Percentiles rank a stretch among this genome's conserved stretches.
Evolutionary conservation across 2,113 vertebrate species (phyloP).

Genomic region (Theristicus caerulescens): DNA sequence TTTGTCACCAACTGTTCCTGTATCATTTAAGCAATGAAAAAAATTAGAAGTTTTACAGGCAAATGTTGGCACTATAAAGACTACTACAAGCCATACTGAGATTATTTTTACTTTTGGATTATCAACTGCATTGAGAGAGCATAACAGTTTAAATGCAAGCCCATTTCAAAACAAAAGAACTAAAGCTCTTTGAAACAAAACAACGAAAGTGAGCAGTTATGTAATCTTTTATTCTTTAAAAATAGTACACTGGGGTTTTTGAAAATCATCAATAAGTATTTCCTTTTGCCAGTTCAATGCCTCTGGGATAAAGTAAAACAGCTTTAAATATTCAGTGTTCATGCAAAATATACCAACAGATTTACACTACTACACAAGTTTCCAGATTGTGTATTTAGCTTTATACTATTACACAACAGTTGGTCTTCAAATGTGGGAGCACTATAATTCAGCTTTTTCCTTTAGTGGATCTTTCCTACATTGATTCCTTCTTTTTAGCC

Average conservation of each 20-base stretch:
- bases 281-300: background rate
- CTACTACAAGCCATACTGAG: background rate
- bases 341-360: conserved; percentile 1
- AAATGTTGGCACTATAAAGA: background rate
- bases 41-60: background rate
- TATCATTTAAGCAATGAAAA: background rate
- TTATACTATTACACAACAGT: background rate
- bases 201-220: background rate
- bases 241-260: conserved; percentile 20
- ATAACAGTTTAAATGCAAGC: background rate
- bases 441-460: background rate
- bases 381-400: background rate
- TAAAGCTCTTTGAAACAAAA: background rate
- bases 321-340: conserved; percentile 8
- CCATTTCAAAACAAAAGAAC: background rate
- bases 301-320: background rate
- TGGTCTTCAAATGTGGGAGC: conserved; percentile 21
- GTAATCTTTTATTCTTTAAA: conserved; percentile 35
- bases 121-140: background rate
- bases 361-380: background rate
- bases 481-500: background rate
- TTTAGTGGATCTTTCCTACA: background rate
- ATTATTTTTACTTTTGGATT: background rate
- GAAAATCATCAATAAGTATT: background rate
- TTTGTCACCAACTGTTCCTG: background rate